phyloP scores from a whole-genome alignment of 2,888 invertebrate genomes.

The Cerastoderma edule region DNA sequence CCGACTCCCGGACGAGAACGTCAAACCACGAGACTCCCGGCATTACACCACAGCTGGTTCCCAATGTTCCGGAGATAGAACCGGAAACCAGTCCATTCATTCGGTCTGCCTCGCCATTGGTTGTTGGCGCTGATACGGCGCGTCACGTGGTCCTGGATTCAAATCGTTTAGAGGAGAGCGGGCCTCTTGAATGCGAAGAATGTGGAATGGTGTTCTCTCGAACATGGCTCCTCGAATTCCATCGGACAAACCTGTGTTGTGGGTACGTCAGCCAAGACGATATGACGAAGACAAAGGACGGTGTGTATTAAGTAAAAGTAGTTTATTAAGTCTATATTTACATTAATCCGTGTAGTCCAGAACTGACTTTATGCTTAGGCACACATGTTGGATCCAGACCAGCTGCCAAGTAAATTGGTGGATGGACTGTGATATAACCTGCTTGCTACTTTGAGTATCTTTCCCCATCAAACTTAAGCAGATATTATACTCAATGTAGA shows the following conservation, averaged over 20 bases:
- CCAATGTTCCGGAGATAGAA: constrained; percentile 4
- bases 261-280: constrained; percentile 9
- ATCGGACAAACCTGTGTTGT: constrained; percentile 6
- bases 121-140: neutral
- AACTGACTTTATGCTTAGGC: neutral
- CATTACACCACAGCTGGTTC: neutral
- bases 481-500: no score
- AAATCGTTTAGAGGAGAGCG: neutral
- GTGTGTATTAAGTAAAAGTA: neutral
- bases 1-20: neutral
- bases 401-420: neutral
- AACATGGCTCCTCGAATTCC: constrained; percentile 14
- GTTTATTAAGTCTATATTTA: neutral
- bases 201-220: constrained; percentile 17
- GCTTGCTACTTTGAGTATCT: neutral
- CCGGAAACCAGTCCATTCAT: constrained; percentile 1
- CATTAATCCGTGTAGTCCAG: neutral
- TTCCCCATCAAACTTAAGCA: neutral
- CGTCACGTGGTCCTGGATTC: constrained; percentile 1
- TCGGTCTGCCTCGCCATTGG: neutral
- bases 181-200: neutral
- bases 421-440: neutral
- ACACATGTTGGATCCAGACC: neutral
- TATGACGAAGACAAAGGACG: neutral
- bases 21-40: neutral